Evolutionary conservation across 53 echinoderm and acorn worm species (phyloP).

Genomic region (Apostichopus leukothele): DNA sequence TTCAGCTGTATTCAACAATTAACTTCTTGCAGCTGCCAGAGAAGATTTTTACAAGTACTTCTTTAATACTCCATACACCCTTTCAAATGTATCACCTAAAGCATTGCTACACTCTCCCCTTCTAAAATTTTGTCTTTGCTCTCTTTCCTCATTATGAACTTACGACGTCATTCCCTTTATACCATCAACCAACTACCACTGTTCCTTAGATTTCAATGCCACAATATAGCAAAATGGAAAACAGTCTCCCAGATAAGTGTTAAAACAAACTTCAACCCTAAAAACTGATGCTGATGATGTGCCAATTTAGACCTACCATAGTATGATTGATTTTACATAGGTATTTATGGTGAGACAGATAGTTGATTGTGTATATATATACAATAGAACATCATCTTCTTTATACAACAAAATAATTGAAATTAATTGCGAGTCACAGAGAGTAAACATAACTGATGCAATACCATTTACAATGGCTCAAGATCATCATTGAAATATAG

Average conservation of each 20-base stretch:
- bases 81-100: neutral
- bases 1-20: slow-evolving; percentile 18
- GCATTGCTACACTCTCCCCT: neutral
- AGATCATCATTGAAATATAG: slow-evolving; percentile 39
- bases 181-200: no score
- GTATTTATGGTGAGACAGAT: neutral
- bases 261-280: no score
- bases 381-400: slow-evolving; percentile 23
- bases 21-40: slow-evolving; percentile 24
- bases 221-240: neutral
- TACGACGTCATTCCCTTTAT: no score
- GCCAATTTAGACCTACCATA: neutral
- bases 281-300: neutral
- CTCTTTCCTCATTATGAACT: neutral
- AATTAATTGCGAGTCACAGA: slow-evolving; percentile 23
- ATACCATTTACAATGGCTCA: slow-evolving; percentile 40
- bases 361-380: slow-evolving; percentile 12
- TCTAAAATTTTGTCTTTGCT: neutral
- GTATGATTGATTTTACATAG: neutral
- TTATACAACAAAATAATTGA: slow-evolving; percentile 14
- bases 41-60: neutral
- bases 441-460: slow-evolving; percentile 16
- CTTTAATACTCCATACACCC: neutral
- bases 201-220: neutral
- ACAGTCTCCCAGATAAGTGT: neutral